Evolutionary conservation across 2,113 vertebrate genomes (phyloP).

Genomic region (Melanocharis versteri): DNA sequence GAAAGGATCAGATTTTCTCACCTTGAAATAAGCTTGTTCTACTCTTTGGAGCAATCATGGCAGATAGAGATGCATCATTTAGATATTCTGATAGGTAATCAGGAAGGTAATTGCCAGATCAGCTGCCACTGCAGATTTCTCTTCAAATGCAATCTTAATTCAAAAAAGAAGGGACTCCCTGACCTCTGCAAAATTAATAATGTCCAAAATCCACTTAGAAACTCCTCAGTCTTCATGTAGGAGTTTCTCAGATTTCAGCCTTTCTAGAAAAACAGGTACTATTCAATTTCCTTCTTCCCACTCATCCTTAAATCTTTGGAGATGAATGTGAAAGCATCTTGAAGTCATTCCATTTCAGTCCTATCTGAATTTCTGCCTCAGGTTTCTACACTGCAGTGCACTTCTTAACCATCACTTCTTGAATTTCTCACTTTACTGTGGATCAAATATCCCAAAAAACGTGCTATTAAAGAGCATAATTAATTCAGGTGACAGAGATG

Average conservation of each 20-base stretch:
- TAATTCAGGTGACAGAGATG: background rate
- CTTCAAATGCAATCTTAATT: background rate
- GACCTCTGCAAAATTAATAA: background rate
- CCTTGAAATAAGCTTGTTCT: constrained; percentile 22
- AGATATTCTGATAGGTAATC: constrained; percentile 11
- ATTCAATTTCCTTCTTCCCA: background rate
- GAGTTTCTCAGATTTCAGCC: background rate
- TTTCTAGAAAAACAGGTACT: background rate
- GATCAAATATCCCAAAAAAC: background rate
- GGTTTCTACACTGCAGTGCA: background rate
- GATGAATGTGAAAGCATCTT: background rate
- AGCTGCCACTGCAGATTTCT: background rate
- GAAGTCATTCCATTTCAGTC: background rate
- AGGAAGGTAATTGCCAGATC: constrained; percentile 20
- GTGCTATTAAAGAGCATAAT: background rate
- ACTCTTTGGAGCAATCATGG: background rate
- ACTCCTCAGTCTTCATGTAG: background rate
- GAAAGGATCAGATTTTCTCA: constrained; percentile 20
- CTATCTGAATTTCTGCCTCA: background rate
- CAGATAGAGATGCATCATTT: background rate
- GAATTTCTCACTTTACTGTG: background rate
- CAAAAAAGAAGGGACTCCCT: background rate
- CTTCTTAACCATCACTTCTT: background rate
- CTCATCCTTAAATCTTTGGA: background rate
- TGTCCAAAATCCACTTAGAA: background rate